Evolutionary conservation across 1,140 invertebrate species (phyloP).

Genomic region (Rhopalosiphum maidis): DNA sequence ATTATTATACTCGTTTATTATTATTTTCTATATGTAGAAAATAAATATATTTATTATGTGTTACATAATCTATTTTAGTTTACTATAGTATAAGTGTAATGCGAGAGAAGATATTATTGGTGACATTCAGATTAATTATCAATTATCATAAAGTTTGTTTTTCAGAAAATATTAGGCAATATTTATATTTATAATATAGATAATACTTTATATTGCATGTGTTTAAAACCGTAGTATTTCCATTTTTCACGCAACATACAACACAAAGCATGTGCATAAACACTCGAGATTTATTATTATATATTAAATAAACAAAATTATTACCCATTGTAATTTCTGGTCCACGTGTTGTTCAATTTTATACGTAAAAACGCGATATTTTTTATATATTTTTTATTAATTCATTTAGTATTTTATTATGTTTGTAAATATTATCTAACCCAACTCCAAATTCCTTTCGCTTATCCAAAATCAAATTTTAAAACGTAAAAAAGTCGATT

Average conservation of each 20-base stretch:
- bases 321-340: not conserved
- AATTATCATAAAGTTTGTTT: not conserved
- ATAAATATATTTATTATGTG: too few relatives aligned
- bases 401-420: not conserved
- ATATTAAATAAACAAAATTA: not conserved
- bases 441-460: not conserved
- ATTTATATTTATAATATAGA: not conserved
- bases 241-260: not conserved
- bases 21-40: not conserved
- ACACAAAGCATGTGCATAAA: not conserved
- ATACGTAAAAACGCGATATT: not conserved
- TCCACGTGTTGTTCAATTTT: not conserved
- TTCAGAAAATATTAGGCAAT: not conserved
- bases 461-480: not conserved
- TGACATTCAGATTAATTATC: not conserved
- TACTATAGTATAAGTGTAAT: not conserved
- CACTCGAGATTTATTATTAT: not conserved
- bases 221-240: not conserved
- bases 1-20: not conserved
- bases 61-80: not conserved
- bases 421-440: conserved; percentile 27
- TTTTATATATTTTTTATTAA: not conserved
- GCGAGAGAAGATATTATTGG: not conserved
- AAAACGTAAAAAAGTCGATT: not conserved
- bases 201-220: not conserved